Evolutionary conservation across 2,797 vertebrate species (phyloP).

Genomic region (Eulemur mongoz): DNA sequence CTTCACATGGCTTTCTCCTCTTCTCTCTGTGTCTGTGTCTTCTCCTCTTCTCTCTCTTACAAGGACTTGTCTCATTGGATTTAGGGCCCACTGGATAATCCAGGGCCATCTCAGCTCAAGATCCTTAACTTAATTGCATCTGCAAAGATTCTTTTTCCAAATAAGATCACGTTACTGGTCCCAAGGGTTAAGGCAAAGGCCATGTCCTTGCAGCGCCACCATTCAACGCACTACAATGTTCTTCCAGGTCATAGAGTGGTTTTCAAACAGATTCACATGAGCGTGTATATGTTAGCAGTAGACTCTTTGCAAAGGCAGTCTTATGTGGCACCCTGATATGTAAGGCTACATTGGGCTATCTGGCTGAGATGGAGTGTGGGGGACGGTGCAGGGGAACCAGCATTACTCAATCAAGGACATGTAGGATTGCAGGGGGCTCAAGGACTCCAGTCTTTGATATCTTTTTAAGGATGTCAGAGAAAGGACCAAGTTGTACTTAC

Average conservation of each 20-base stretch:
- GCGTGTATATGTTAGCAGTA: fast-evolving
- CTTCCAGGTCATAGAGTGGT: not conserved
- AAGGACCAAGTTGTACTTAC: not conserved
- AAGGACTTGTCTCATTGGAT: not conserved
- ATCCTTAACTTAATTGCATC: not conserved
- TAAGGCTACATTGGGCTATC: fast-evolving
- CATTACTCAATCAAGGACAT: fast-evolving
- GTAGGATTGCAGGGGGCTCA: not conserved
- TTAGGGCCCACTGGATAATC: not conserved
- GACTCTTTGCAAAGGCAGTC: not conserved
- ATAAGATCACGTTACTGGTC: not conserved
- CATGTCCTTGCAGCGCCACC: not conserved
- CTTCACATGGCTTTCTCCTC: not conserved
- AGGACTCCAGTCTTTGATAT: not conserved
- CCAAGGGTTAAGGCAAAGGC: not conserved
- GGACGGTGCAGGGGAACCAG: not conserved
- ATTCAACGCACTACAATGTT: not conserved
- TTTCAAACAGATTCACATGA: not conserved
- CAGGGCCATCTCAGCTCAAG: not conserved
- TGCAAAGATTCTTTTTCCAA: not conserved
- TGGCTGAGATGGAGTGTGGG: not conserved
- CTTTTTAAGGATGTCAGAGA: not conserved
- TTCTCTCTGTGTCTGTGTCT: not conserved
- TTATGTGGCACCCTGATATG: not conserved
- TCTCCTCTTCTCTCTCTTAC: not conserved